Conservation (phyloP, 2,113 vertebrate species). For the Stigmatopora nigra region DNA sequence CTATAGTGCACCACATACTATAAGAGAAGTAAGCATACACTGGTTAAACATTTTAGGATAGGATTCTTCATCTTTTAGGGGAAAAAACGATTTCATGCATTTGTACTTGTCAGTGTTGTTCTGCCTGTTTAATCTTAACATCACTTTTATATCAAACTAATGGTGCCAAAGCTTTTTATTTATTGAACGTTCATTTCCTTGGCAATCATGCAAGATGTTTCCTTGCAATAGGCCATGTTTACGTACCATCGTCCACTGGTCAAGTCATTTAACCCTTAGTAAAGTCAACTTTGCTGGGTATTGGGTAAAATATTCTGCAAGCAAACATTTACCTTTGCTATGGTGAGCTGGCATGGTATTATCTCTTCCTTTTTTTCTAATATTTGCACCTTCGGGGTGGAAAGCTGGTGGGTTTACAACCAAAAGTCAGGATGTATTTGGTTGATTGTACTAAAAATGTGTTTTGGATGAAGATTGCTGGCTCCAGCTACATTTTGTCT, state of each 20-base stretch:
- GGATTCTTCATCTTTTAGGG: too few species aligned
- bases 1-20: too few species aligned
- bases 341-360: background rate
- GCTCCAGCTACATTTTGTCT: background rate
- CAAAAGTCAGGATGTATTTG: background rate
- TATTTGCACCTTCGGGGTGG: conserved; percentile 3
- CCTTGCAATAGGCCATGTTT: background rate
- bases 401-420: background rate
- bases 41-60: too few species aligned
- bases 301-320: background rate
- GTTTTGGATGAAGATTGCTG: background rate
- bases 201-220: background rate
- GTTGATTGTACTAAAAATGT: background rate
- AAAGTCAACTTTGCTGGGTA: conserved; percentile 1
- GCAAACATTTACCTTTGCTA: background rate
- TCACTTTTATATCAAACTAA: background rate
- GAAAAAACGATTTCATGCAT: too few species aligned
- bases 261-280: conserved; percentile 1
- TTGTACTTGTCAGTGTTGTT: too few species aligned
- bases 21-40: too few species aligned
- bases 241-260: background rate
- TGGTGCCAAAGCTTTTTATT: background rate
- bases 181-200: background rate
- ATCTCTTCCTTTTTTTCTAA: background rate
- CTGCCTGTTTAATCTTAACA: too few species aligned